phyloP scores from a whole-genome alignment of 2,113 vertebrate species.

The Furnarius figulus region DNA sequence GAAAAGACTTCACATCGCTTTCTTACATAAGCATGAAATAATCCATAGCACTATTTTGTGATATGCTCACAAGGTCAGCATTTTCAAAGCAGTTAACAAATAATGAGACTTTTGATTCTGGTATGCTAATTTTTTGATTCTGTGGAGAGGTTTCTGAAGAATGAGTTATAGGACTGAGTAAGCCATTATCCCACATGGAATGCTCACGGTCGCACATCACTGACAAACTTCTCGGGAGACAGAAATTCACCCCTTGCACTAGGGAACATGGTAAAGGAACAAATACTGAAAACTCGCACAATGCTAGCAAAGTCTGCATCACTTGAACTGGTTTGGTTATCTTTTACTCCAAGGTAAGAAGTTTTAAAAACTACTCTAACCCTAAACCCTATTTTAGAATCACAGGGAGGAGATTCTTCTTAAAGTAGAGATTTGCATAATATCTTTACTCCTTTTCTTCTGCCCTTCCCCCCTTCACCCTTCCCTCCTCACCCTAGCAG shows the following conservation, averaged over 20 bases:
- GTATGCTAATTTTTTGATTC: neutral
- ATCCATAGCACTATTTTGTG: neutral
- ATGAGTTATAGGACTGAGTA: neutral
- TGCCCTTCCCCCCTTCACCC: neutral
- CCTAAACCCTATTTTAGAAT: neutral
- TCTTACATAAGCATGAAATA: neutral
- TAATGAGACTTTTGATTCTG: neutral
- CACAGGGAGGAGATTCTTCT: neutral
- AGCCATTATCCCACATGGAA: neutral
- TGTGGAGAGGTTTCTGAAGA: neutral
- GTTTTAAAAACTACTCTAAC: neutral
- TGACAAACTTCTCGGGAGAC: neutral
- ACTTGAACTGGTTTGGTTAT: neutral
- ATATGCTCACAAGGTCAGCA: neutral
- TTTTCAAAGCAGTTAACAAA: neutral
- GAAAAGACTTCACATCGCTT: neutral
- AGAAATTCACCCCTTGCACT: neutral
- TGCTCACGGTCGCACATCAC: neutral
- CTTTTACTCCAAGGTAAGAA: neutral
- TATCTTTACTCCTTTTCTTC: neutral
- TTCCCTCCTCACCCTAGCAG: neutral
- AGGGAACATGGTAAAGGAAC: neutral
- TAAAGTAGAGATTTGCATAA: neutral
- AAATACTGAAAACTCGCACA: neutral
- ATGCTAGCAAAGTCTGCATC: neutral